Evolutionary conservation across 2,888 invertebrate species (phyloP), one percentile per base, ranked within the genome.

Genomic region (Scaeva pyrastri): DNA sequence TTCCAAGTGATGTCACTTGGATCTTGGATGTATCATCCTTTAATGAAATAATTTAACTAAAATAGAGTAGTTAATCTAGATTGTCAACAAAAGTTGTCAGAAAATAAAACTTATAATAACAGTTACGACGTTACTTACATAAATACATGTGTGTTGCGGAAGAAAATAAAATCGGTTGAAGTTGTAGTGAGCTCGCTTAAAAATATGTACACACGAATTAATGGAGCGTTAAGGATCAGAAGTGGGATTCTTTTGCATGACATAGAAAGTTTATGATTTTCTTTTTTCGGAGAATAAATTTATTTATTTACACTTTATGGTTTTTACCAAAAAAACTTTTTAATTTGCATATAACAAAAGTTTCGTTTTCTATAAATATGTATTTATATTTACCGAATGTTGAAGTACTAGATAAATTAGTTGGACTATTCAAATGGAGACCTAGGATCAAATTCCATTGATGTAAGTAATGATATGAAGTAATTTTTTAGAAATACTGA

Each of bases 1-100:
- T 68, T 68, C 26, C 23, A 68, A 76, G 39, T 76, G 76, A 76
- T 58, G 58, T 76, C 76, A 68, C 48, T 39, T 39, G 8, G n/a
- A n/a, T 39, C 31, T 76, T 58, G 36, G 23, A 66, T 68, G 66
- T 58, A 76, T 76, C 76, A 52, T 52, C 39, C 48, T 60, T 56
- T 48, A 48, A 58, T 68, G 58, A 39, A 58, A 36, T 56, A 39
- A 68, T 75, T 75, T 75, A 16, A 50, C 56, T 68, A 39, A 60
- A 76, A 76, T 68, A 48, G 19, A 58, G 68, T 58, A 31, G 76
- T 76, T 68, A 68, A 68, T 56, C 56, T 21, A 7, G 56, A 66
- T 50, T 36, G 66, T 39, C 52, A 68, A 52, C 21, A 68, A 50
- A 36, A 12, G 66, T 36, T 16, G 12, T 2, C 6, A 14, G 55